These are phyloP conservation scores for Dicycla oo DNA, from an alignment of 2,888 invertebrate genomes.

Conservation along the genomic window DNA sequence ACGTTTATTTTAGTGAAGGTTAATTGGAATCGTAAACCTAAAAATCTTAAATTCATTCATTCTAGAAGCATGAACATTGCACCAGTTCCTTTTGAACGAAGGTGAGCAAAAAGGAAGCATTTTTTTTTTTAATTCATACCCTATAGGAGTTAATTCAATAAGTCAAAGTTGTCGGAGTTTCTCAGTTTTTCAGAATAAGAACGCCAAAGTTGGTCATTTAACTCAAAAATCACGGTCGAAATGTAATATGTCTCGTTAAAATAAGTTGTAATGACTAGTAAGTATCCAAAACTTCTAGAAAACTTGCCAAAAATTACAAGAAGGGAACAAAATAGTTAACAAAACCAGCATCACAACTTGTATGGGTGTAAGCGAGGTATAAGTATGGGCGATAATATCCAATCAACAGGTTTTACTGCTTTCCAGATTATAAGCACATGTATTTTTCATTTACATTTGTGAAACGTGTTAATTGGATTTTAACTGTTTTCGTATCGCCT, in stretches of 20 bases:
- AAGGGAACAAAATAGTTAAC: neutral
- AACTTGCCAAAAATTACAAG: neutral
- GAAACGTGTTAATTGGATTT: neutral
- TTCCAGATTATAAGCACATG: neutral
- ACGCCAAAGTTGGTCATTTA: no score
- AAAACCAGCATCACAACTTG: neutral
- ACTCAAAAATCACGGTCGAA: no score
- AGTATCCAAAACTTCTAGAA: neutral
- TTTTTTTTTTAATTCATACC: no score
- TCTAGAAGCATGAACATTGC: no score
- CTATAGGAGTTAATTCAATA: no score
- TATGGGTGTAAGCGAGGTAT: neutral
- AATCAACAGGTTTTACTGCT: conserved; percentile 18
- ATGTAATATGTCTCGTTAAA: no score
- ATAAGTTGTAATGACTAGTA: neutral
- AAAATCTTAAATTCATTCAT: no score
- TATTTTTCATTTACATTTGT: conserved; percentile 2
- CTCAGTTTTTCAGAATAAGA: no score
- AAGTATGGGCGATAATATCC: neutral
- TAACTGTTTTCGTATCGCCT: neutral
- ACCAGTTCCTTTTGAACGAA: no score
- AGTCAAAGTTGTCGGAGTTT: no score
- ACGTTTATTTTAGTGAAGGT: neutral
- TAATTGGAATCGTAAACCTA: neutral
- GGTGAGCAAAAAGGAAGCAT: no score